Evolutionary conservation across 1,140 invertebrate genomes (phyloP), one percentile per base, ranked within the genome.

Genomic region (Agrypnia vestita): DNA sequence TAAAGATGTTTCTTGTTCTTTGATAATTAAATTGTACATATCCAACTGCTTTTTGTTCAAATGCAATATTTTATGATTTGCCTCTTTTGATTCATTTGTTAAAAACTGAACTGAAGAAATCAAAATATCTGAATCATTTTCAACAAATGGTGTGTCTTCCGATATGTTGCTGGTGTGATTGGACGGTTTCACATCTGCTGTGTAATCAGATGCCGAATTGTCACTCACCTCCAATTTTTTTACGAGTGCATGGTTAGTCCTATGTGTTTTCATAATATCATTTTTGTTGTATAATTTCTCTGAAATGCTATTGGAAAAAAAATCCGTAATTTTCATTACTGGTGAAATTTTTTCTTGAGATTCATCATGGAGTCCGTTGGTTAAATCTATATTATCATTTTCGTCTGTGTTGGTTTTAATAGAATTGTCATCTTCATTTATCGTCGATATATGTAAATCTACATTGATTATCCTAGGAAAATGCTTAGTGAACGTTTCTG

Each of bases 21-120:
- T 67, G n/a, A 4, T 47, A 44, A 15, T 47, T n/a, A 15, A 15
- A 15, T 67, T 62, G 11, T n/a, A 15, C n/a, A 35, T 59, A 67
- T 67, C 35, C 25, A 47, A 43, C n/a, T 67, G 62, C 44, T 46
- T 43, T 17, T 67, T 17, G 44, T 13, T 46, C 9, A 46, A 43
- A 53, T 69, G 59, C 35, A 17, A 43, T 86, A 86, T 84, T 56
- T 56, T 85, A 78, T 86, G 88, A 90, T 87, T 90, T 90, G 82
- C 88, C 88, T 87, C 87, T 86, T 85, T 82, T 82, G 86, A 88
- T 89, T 90, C 89, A 90, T n/a, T n/a, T n/a, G 85, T 85, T 86
- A 84, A 85, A 84, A 85, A 82, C 88, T 89, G 89, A 90, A 89
- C 85, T 86, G 87, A 87, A 87, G 88, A 90, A 89, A 88, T 89